Evolutionary conservation across 2,113 vertebrate genomes (phyloP), one percentile per base, ranked within the genome.

Genomic region (Morone saxatilis): DNA sequence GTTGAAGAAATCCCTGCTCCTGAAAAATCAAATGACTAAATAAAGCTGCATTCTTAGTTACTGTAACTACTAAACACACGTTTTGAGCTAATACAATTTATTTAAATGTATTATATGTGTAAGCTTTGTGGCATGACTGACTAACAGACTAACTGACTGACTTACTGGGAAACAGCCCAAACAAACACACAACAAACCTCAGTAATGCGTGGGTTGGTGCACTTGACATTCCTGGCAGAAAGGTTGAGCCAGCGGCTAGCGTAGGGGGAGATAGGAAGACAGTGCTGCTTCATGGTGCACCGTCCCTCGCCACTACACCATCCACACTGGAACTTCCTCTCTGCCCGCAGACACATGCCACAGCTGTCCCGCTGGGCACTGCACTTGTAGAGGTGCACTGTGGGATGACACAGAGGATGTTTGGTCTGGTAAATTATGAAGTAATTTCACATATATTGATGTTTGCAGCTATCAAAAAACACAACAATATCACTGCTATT

Each of bases 351-450:
- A 92, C 98, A 99, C 86, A 97, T 96, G 69, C 98, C 98, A 0
- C 98, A 99, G 96, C 98, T 99, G 94, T 98, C 97, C 6, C 98
- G 93, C 94, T 97, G 97, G 16, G 98, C 98, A 0, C 96, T 95
- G 13, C 98, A 99, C 93, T 99, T 99, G 95, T 99, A 99, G 73
- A 99, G 97, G 84, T 99, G 96, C 71, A 99, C 98, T 99, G 94
- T 51, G 45, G 73, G 43, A 72, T 22, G 43, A 71, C 13, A 50
- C 25, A 38, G 36, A 56, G 38, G 7, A 41, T 16, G 41, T 48
- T 7, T 16, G 17, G 40, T 86, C 7, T 66, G 17, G 57, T 40
- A 2, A 5, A 41, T 61, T 57, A 17, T 7, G 1, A 17, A 54
- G 19, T 61, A 0, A 59, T n/a, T 14, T 68, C 4, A 40, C 8